phyloP scores from a whole-genome alignment of 2,113 vertebrate species.

The Piprites chloris region DNA sequence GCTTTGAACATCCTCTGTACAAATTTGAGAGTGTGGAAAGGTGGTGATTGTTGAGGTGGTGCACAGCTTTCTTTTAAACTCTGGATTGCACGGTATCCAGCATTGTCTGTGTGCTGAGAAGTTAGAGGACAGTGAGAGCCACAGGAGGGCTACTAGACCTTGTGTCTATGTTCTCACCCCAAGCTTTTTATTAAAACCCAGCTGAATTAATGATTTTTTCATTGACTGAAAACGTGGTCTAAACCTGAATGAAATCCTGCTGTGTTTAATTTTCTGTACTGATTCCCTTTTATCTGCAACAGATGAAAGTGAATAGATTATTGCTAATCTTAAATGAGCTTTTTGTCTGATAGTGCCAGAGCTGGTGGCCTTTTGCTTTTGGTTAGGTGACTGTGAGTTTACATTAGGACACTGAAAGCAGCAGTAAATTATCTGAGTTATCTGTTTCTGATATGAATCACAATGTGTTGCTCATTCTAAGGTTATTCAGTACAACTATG shows the following conservation, averaged over 20 bases:
- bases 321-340: slow-evolving; percentile 4
- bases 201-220: neutral
- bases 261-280: neutral
- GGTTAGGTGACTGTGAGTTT: neutral
- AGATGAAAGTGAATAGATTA: neutral
- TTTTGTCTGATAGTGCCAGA: neutral
- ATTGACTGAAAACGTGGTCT: neutral
- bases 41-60: neutral
- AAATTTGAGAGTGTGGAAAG: neutral
- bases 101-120: accelerated
- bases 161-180: neutral
- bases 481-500: accelerated
- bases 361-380: neutral
- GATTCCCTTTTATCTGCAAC: neutral
- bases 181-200: neutral
- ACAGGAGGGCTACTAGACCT: neutral
- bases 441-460: neutral
- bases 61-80: neutral
- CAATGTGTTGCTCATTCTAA: neutral
- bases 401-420: neutral
- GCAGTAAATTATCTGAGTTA: neutral
- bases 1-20: neutral
- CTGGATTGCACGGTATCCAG: neutral
- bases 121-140: neutral
- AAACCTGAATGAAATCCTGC: neutral